phyloP scores from a whole-genome alignment of 2,888 invertebrate genomes.

The Branchipolynoe longqiensis region DNA sequence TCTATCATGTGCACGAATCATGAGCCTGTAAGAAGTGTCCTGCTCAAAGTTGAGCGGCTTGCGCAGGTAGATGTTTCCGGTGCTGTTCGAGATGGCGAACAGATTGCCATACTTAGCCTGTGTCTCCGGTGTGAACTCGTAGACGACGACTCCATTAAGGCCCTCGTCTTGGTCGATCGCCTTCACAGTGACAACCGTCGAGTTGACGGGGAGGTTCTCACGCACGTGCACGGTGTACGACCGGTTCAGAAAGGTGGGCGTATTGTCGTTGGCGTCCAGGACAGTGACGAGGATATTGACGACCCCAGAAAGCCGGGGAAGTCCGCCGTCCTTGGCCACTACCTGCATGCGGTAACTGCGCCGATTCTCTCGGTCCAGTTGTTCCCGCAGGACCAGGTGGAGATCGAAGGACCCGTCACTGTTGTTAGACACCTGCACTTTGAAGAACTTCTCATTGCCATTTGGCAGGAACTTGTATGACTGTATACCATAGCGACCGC shows the following conservation, averaged over 20 bases:
- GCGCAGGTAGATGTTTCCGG: slow-evolving; percentile 64
- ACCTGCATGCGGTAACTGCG: slow-evolving; percentile 60
- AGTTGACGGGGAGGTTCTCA: slow-evolving; percentile 58
- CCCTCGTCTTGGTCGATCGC: slow-evolving; percentile 64
- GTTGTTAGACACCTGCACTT: slow-evolving; percentile 56
- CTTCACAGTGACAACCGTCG: slow-evolving; percentile 60
- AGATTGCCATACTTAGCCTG: slow-evolving; percentile 56
- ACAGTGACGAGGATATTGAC: slow-evolving; percentile 61
- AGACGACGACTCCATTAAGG: slow-evolving; percentile 61
- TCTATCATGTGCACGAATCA: slow-evolving; percentile 63
- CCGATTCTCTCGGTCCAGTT: slow-evolving; percentile 72
- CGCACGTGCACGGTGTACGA: slow-evolving; percentile 59
- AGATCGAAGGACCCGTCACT: slow-evolving; percentile 63
- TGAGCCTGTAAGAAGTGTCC: slow-evolving; percentile 59
- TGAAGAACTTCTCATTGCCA: slow-evolving; percentile 23
- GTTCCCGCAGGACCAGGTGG: slow-evolving; percentile 66
- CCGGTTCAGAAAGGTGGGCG: slow-evolving; percentile 60
- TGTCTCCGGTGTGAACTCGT: slow-evolving; percentile 62
- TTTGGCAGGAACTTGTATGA: slow-evolving; percentile 62
- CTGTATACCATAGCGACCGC: slow-evolving; percentile 63
- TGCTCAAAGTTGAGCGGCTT: slow-evolving; percentile 63
- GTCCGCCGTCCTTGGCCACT: slow-evolving; percentile 62
- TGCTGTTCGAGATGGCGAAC: slow-evolving; percentile 60
- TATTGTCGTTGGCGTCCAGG: slow-evolving; percentile 64
- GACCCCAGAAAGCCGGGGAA: slow-evolving; percentile 59